Evolutionary conservation across 2,888 invertebrate genomes (phyloP), one percentile per base, ranked within the genome.

Genomic region (Graphium colonna): DNA sequence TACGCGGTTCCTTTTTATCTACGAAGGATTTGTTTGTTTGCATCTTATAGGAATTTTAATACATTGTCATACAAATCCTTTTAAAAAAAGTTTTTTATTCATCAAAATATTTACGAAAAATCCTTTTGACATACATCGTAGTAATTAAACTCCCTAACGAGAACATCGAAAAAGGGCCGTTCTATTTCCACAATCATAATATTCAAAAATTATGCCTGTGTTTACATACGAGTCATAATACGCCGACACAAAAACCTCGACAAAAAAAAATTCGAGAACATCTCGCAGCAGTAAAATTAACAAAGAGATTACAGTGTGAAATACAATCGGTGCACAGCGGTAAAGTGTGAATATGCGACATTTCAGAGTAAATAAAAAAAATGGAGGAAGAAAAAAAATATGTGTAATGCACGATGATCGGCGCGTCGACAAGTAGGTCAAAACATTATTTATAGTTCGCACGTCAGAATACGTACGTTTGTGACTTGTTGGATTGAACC

Each of bases 381-480:
- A 28, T 12, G 33, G 42, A 38, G 31, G n/a, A n/a, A n/a, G n/a
- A n/a, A n/a, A n/a, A n/a, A n/a, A n/a, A 36, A 50, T 1, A 38
- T 49, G 45, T 42, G 48, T 33, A 41, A 28, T 17, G 47, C 31
- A 42, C 21, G 51, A 36, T 48, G 41, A 52, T 48, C 31, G 40
- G 51, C 38, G 47, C 52, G 52, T 51, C 60, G 57, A 64, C 72
- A 84, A 78, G 73, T 86, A 70, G 86, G 85, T 79, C 85, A 81
- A 79, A 78, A 74, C 71, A 82, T 80, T 83, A 86, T 86, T 84
- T 78, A 84, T 84, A 83, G 78, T 65, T 51, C 57, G 54, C 61
- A 70, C 79, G 80, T 79, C 82, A 77, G 64, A 63, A 58, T 57
- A 56, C 15, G 15, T 13, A 57, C 51, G 62, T 62, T 59, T 61